phyloP scores from a whole-genome alignment of 2,113 vertebrate genomes.

The Osmerus eperlanus region DNA sequence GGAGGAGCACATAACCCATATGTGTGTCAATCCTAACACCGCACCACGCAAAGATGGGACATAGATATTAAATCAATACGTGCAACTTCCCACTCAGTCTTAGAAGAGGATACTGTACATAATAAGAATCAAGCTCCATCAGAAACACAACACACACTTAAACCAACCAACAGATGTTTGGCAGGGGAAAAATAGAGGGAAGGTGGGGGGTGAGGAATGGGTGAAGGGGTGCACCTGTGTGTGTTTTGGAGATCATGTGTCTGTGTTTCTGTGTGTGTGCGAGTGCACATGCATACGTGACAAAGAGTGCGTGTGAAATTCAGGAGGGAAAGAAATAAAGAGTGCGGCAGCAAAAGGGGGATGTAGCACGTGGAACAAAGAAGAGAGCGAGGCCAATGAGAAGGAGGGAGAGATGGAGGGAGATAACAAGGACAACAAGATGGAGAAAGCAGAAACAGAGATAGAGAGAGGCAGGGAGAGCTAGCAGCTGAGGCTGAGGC shows the following conservation, averaged over 20 bases:
- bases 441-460: background rate
- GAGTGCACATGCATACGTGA: slow-evolving; percentile 8
- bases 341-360: background rate
- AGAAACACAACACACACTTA: too few species aligned
- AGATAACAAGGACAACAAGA: slow-evolving; percentile 1
- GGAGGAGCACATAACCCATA: too few species aligned
- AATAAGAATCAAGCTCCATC: too few species aligned
- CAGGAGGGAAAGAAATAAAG: slow-evolving; percentile 27
- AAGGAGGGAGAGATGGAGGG: slow-evolving; percentile 26
- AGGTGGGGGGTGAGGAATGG: too few species aligned
- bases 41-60: too few species aligned
- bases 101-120: too few species aligned
- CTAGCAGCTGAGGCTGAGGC: background rate
- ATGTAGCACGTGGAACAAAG: too few species aligned
- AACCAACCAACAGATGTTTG: too few species aligned
- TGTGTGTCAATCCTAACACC: too few species aligned
- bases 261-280: slow-evolving; percentile 21
- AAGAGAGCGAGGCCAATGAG: background rate
- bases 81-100: too few species aligned
- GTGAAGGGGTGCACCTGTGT: background rate
- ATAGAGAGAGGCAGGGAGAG: background rate
- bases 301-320: slow-evolving; percentile 27
- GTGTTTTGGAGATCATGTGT: background rate
- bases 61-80: too few species aligned
- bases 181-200: too few species aligned